A percentile compares a stretch with the other conserved stretches of the same genome.
These are phyloP conservation scores for Ceratosolen fusciceps DNA, from an alignment of 1,140 invertebrate species.

Conservation along the genomic window DNA sequence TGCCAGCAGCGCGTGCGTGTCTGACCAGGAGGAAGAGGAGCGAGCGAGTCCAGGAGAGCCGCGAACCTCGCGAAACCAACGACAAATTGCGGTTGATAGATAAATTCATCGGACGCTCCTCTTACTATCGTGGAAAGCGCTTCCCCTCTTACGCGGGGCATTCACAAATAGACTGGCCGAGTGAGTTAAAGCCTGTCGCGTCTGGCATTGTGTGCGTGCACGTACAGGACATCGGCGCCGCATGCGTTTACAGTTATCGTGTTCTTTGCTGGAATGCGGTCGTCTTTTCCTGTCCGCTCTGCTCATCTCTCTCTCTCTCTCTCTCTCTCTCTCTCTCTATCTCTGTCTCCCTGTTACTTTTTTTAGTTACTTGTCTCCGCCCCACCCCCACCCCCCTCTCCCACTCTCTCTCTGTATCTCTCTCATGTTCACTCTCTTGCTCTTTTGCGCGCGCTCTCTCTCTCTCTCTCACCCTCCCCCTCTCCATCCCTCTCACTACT, in stretches of 20 bases:
- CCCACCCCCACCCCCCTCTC: background rate
- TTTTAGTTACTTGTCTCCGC: background rate
- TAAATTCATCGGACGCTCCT: background rate
- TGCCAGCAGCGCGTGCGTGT: too few species aligned
- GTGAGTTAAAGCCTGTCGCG: background rate
- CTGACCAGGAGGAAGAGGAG: too few species aligned
- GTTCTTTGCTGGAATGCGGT: conserved; percentile 45
- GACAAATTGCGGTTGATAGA: conserved; percentile 7
- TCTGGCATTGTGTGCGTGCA: background rate
- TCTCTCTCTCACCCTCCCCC: background rate
- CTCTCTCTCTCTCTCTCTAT: background rate
- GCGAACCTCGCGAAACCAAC: too few species aligned
- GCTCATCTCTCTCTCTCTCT: background rate
- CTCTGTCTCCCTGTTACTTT: background rate
- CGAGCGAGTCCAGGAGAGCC: too few species aligned
- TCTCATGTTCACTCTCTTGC: background rate
- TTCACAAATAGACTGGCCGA: background rate
- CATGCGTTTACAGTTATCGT: conserved; percentile 40
- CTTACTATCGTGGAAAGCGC: conserved; percentile 11
- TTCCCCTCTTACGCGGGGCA: conserved; percentile 3
- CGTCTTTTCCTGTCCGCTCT: conserved; percentile 35
- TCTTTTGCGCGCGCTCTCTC: background rate
- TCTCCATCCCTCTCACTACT: background rate
- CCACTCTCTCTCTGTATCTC: background rate
- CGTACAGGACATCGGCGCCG: conserved; percentile 16